Conservation (phyloP, 2,888 invertebrate species). For the Synanthedon vespiformis region DNA sequence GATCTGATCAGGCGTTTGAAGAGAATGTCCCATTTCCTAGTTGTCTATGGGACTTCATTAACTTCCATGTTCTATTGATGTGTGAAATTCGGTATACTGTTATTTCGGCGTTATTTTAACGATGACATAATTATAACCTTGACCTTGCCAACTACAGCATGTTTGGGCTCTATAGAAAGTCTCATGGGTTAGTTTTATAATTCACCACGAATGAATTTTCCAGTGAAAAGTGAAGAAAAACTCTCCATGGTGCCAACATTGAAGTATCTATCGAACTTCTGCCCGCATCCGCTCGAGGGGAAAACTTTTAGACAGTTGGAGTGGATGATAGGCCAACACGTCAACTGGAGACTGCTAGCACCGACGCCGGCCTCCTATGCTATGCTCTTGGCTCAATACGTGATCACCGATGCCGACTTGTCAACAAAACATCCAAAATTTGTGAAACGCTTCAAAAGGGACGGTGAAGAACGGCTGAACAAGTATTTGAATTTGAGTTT, state of each 20-base stretch:
- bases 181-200: too few relatives aligned
- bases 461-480: constrained; percentile 45
- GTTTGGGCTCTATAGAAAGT: too few relatives aligned
- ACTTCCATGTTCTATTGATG: too few relatives aligned
- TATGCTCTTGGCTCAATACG: constrained; percentile 42
- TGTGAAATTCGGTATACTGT: too few relatives aligned
- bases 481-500: constrained; percentile 54
- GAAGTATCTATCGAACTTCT: constrained; percentile 42
- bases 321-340: constrained; percentile 63
- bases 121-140: too few relatives aligned
- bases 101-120: too few relatives aligned
- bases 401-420: constrained; percentile 47
- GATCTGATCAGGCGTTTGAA: too few relatives aligned
- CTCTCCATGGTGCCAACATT: constrained; percentile 49
- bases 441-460: constrained; percentile 43
- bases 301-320: constrained; percentile 56
- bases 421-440: constrained; percentile 52
- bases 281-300: constrained; percentile 47
- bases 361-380: constrained; percentile 58
- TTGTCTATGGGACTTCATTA: too few relatives aligned
- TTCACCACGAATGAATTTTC: not conserved
- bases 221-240: constrained; percentile 61
- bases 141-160: too few relatives aligned
- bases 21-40: too few relatives aligned
- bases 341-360: constrained; percentile 46